Evolutionary conservation across 2,113 vertebrate genomes (phyloP), one percentile per base, ranked within the genome.

Genomic region (Phodopus roborovskii): DNA sequence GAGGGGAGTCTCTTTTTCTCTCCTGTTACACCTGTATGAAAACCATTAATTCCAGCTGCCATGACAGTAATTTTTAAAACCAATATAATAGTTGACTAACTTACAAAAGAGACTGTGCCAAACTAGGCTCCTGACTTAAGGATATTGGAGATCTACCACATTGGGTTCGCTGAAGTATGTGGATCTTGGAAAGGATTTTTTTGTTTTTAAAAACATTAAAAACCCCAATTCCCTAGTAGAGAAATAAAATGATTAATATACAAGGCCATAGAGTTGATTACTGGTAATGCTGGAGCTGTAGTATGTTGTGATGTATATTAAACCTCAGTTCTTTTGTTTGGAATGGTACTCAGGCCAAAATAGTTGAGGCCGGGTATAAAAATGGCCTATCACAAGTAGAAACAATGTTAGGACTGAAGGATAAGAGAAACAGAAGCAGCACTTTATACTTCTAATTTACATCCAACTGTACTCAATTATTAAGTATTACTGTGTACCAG

Each of bases 291-390:
- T 95, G 39, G 42, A 30, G 84, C 7, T 50, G 45, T 19, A n/a
- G 45, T 19, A 24, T 86, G 64, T 50, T 13, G 42, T 86, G 58
- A 83, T 92, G 19, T 95, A 19, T 96, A 28, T 30, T 89, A 83
- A 87, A 79, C 89, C 45, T 93, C 56, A 96, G 5, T 90, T 94
- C 26, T 90, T 62, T 70, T 42, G 4, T 89, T 7, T 90, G 75
- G 75, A 94, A 66, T 88, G 58, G 8, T 84, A 9, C n/a, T 92
- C 62, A 90, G 50, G 77, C 50, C 11, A 83, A n/a, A 86, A 48
- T 94, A n/a, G 77, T 95, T 91, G 88, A 90, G 60, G 16, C 17
- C 90, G 28, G 64, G 1, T 90, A 36, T 94, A 90, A 92, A 88
- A 96, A 66, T 96, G 53, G 58, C 39, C 22, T n/a, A 0, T 86